A percentile compares a stretch with the other conserved stretches of the same genome.
These are phyloP conservation scores for Siniperca scherzeri DNA, from an alignment of 2,797 vertebrate genomes.

Conservation along the genomic window DNA sequence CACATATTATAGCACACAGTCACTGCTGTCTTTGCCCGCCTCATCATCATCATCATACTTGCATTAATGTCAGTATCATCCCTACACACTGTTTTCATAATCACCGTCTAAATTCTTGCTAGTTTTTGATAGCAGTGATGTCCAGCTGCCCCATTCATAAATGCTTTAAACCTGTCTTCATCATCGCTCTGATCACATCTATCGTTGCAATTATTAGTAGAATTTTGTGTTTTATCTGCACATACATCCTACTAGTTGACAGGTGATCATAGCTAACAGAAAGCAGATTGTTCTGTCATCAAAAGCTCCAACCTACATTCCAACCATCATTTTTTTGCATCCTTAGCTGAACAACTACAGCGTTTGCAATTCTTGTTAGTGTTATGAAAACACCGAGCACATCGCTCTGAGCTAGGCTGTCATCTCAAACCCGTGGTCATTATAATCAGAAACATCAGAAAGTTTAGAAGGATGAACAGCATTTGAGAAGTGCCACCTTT, in stretches of 20 bases:
- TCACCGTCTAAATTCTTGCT: not conserved
- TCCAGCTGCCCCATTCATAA: not conserved
- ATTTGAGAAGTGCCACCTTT: not conserved
- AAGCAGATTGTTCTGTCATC: not conserved
- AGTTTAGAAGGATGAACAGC: not conserved
- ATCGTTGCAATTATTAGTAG: not conserved
- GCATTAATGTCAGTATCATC: not conserved
- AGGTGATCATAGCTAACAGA: not conserved
- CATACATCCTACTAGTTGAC: not conserved
- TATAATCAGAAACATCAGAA: not conserved
- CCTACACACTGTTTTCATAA: not conserved
- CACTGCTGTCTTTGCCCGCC: not conserved
- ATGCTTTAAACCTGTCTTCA: not conserved
- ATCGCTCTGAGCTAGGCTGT: not conserved
- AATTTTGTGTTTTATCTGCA: not conserved
- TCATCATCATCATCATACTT: not conserved
- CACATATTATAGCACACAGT: not conserved
- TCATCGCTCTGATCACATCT: not conserved
- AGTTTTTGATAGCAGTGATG: not conserved
- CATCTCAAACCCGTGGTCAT: not conserved
- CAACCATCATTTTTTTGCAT: conserved; percentile 3
- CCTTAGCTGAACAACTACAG: not conserved
- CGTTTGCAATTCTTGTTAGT: not conserved
- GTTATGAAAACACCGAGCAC: not conserved
- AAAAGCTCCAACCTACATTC: not conserved